These are phyloP conservation scores for Magallana gigas DNA, from an alignment of 1,140 invertebrate species.

Conservation along the genomic window DNA sequence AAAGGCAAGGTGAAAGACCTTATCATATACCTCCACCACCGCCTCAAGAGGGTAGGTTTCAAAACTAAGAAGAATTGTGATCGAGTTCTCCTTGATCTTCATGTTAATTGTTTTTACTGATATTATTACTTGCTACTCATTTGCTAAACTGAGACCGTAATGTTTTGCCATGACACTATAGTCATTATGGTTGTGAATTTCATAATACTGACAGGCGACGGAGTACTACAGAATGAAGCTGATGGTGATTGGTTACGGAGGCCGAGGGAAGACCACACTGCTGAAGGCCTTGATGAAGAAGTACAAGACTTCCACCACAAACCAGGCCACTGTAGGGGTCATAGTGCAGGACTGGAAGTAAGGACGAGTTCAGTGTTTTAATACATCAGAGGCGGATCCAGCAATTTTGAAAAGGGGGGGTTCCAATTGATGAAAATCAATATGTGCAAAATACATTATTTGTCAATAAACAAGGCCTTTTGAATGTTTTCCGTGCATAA, in stretches of 20 bases:
- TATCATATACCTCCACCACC: slow-evolving; percentile 74
- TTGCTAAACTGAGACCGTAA: too few relatives aligned
- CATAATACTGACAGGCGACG: slow-evolving; percentile 82
- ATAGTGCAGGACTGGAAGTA: slow-evolving; percentile 77
- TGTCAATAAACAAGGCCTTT: too few relatives aligned
- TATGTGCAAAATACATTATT: too few relatives aligned
- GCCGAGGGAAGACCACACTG: slow-evolving; percentile 95
- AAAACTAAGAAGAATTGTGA: not conserved
- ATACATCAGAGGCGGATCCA: too few relatives aligned
- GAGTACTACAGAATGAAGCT: slow-evolving; percentile 97
- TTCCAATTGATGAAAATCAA: too few relatives aligned
- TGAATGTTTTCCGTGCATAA: too few relatives aligned
- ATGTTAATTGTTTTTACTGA: not conserved
- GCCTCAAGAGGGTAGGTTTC: slow-evolving; percentile 71
- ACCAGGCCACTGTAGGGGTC: slow-evolving; percentile 74
- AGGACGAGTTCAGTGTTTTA: slow-evolving; percentile 15
- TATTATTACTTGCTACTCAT: too few relatives aligned
- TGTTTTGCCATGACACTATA: too few relatives aligned
- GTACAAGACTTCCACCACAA: slow-evolving; percentile 80
- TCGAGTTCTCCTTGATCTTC: not conserved
- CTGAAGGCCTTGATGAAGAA: slow-evolving; percentile 94
- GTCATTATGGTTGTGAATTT: not conserved
- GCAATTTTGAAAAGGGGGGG: too few relatives aligned
- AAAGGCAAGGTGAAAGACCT: slow-evolving; percentile 73
- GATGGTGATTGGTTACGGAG: slow-evolving; percentile 97